Conservation (phyloP, 1,140 invertebrate species). For the Polypedilum vanderplanki region DNA sequence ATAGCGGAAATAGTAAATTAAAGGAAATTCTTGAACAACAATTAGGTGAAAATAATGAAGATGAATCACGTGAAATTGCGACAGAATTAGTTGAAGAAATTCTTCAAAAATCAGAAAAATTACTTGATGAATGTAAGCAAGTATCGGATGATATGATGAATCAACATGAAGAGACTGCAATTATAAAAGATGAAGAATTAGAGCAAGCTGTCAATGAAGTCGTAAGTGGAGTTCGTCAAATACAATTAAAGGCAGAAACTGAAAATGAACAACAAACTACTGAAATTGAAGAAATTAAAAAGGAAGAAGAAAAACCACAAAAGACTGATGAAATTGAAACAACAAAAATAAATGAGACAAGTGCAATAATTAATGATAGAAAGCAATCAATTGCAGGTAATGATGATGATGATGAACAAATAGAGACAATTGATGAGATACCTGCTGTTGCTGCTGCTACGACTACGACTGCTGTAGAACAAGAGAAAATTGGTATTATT, state of each 20-base stretch:
- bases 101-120: conserved; percentile 51
- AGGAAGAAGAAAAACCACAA: conserved; percentile 2
- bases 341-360: conserved; percentile 9
- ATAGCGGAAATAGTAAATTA: background rate
- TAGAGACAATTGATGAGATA: conserved; percentile 33
- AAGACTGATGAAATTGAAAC: conserved; percentile 27
- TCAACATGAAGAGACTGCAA: conserved; percentile 39
- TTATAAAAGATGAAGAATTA: conserved; percentile 49
- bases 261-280: background rate
- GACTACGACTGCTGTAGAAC: no score
- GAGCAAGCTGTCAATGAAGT: conserved; percentile 49
- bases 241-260: conserved; percentile 24
- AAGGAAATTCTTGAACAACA: background rate
- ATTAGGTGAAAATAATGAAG: conserved; percentile 41
- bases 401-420: background rate
- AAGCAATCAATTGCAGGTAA: background rate
- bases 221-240: conserved; percentile 38
- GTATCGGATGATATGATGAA: conserved; percentile 38
- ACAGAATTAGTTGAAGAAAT: conserved; percentile 54
- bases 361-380: conserved; percentile 18
- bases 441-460: conserved; percentile 7
- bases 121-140: conserved; percentile 45
- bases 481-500: no score
- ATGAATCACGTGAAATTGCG: conserved; percentile 46
- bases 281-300: conserved; percentile 30